Conservation (phyloP, 1,140 invertebrate genomes). For the Stegodyphus mimosarum region DNA sequence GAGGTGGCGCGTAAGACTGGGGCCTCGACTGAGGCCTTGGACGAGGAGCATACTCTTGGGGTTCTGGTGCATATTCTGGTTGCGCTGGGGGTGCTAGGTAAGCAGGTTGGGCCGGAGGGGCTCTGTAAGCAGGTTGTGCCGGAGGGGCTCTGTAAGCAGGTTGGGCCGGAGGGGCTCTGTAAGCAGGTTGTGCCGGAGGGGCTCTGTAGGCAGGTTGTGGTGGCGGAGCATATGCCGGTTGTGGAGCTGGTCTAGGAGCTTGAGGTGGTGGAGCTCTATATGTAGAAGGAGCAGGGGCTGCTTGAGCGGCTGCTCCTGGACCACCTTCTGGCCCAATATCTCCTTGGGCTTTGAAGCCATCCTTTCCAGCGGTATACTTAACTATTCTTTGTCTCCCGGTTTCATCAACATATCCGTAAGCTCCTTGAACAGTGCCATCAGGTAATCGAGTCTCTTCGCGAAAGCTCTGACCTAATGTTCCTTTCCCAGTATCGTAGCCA, state of each 20-base stretch:
- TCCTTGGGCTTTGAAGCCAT: slow-evolving; percentile 73
- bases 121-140: slow-evolving; percentile 8
- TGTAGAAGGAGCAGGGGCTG: background rate
- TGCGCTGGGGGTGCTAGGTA: background rate
- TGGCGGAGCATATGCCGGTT: background rate
- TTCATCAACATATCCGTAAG: slow-evolving; percentile 73
- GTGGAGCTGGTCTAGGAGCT: background rate
- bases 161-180: background rate
- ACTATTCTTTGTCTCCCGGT: slow-evolving; percentile 72
- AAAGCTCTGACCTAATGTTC: slow-evolving; percentile 57
- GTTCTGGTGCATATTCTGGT: background rate
- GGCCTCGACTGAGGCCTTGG: slow-evolving; percentile 1
- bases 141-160: slow-evolving; percentile 1
- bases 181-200: slow-evolving; percentile 13
- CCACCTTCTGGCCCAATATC: slow-evolving; percentile 63
- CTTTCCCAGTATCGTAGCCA: slow-evolving; percentile 62
- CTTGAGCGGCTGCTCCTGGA: slow-evolving; percentile 7
- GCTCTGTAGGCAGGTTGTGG: slow-evolving; percentile 17
- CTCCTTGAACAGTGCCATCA: slow-evolving; percentile 70
- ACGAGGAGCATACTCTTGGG: background rate
- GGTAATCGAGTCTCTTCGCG: slow-evolving; percentile 62
- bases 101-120: slow-evolving; percentile 9
- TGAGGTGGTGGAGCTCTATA: slow-evolving; percentile 12
- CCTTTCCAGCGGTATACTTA: slow-evolving; percentile 76
- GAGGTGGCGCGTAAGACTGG: background rate